These are phyloP conservation scores for Xylota segnis DNA, from an alignment of 2,888 invertebrate species.

Conservation along the genomic window DNA sequence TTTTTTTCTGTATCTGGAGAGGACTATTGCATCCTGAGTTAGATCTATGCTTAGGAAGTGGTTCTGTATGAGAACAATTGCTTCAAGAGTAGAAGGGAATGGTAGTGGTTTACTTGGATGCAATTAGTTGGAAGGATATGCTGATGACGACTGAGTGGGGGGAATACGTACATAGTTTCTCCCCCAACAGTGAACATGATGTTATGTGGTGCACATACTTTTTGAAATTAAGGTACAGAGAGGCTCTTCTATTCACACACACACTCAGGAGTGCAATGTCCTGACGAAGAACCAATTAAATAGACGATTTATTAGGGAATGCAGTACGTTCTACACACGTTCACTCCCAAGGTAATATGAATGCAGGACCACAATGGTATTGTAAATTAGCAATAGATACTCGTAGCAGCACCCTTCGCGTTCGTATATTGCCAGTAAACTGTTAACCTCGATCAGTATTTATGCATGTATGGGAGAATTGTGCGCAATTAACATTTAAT, in stretches of 20 bases:
- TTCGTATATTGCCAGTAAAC: conserved; percentile 8
- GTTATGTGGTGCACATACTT: neutral
- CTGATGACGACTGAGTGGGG: neutral
- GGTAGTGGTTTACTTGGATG: conserved; percentile 6
- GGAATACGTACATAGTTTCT: conserved; percentile 34
- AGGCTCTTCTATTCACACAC: neutral
- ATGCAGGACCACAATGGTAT: neutral
- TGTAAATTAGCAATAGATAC: conserved; percentile 14
- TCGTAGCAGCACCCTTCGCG: neutral
- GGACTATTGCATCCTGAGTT: conserved; percentile 24
- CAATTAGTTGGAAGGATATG: conserved; percentile 42
- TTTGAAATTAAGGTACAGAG: neutral
- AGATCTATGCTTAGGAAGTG: conserved; percentile 5
- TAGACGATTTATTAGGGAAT: neutral
- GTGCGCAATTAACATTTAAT: conserved; percentile 65
- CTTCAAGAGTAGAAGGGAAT: neutral
- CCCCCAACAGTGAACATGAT: conserved; percentile 22
- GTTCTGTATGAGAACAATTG: conserved; percentile 20
- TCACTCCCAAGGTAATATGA: neutral
- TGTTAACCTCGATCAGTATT: conserved; percentile 64
- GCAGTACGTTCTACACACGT: neutral
- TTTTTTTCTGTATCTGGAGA: neutral
- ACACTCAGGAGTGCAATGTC: conserved; percentile 25
- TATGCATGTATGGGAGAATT: conserved; percentile 64
- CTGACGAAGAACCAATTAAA: conserved; percentile 32